Conservation (phyloP, 2,797 vertebrate species). For the Sphaeramia orbicularis region DNA sequence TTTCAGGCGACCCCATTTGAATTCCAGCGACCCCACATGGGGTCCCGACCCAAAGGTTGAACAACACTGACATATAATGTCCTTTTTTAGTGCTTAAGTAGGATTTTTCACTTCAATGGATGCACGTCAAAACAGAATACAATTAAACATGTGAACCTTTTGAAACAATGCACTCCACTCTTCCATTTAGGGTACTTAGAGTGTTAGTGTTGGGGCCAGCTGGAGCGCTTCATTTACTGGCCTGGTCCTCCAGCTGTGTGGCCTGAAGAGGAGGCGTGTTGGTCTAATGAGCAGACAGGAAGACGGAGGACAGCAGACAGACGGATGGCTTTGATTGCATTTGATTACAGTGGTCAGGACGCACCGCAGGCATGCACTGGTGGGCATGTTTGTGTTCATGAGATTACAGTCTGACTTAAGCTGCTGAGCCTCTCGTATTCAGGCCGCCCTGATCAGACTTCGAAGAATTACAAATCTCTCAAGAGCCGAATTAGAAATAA, state of each 20-base stretch:
- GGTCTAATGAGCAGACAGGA: slow-evolving; percentile 30
- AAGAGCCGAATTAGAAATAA: too few species aligned
- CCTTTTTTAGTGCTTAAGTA: not conserved
- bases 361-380: slow-evolving; percentile 29
- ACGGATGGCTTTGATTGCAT: slow-evolving; percentile 27
- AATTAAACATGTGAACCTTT: slow-evolving; percentile 1
- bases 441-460: too few species aligned
- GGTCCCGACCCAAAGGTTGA: too few species aligned
- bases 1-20: too few species aligned
- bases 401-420: slow-evolving; percentile 7
- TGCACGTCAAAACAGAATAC: slow-evolving; percentile 4
- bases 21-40: too few species aligned
- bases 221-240: slow-evolving; percentile 21
- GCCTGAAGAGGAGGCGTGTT: slow-evolving; percentile 2
- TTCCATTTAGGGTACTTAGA: slow-evolving; percentile 22
- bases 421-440: not conserved
- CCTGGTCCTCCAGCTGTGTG: slow-evolving; percentile 18
- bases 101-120: slow-evolving; percentile 8
- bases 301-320: slow-evolving; percentile 30
- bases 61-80: not conserved
- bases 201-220: slow-evolving; percentile 30
- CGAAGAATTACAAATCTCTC: too few species aligned
- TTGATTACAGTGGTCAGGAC: slow-evolving; percentile 50
- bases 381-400: slow-evolving; percentile 41
- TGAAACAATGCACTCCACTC: slow-evolving; percentile 26